phyloP scores from a whole-genome alignment of 1,140 invertebrate genomes.

The Plectrocnemia conspersa region DNA sequence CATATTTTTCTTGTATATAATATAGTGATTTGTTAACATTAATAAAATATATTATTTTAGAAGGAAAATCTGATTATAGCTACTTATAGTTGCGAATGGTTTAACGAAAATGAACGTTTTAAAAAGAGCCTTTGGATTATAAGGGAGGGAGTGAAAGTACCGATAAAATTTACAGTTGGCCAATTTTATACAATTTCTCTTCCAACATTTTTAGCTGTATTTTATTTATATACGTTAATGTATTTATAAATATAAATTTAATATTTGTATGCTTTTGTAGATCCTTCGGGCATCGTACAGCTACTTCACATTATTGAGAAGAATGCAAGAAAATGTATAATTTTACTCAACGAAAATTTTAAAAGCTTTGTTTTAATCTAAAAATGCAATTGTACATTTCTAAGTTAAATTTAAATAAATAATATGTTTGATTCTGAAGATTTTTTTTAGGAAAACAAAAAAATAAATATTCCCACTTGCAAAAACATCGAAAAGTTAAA shows the following conservation, averaged over 20 bases:
- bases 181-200: constrained; percentile 43
- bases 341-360: no score
- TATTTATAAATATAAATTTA: constrained; percentile 5
- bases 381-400: no score
- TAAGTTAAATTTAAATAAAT: no score
- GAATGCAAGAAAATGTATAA: constrained; percentile 25
- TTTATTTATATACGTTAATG: neutral
- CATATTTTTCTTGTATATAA: neutral
- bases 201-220: constrained; percentile 41
- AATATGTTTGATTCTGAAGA: no score
- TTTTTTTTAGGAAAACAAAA: no score
- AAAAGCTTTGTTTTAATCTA: no score
- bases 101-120: constrained; percentile 27
- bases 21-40: no score
- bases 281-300: constrained; percentile 34
- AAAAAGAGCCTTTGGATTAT: constrained; percentile 37
- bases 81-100: constrained; percentile 39
- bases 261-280: constrained; percentile 23
- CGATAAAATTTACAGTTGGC: constrained; percentile 41
- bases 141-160: constrained; percentile 38
- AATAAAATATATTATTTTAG: constrained; percentile 34
- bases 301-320: constrained; percentile 32
- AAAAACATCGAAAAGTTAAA: no score
- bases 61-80: constrained; percentile 37
- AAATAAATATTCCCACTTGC: no score